Base-by-base conservation (phyloP, 2,113 vertebrate species). In the Pristiophorus japonicus region DNA sequence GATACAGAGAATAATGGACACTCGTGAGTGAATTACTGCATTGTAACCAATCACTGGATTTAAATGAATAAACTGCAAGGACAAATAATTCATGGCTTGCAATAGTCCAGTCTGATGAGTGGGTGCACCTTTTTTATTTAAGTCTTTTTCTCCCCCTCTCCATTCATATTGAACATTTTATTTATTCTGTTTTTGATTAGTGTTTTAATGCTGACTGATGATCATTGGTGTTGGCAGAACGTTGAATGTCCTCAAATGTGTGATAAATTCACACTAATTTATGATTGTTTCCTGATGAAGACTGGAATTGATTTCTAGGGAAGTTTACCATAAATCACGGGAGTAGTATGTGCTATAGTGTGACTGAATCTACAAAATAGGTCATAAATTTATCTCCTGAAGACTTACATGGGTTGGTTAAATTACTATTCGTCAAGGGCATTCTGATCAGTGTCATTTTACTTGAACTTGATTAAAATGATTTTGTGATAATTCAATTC, bases 241-340 rank as follows among this genome's bases (percentile, higher is more conserved):
- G 27, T 70, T 67, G 24, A 45, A 70, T 47, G 24, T 47, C 42
- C 38, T 70, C 24, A 30, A 38, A 14, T 94, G 92, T 94, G 27
- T 94, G 42, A 70, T 67, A 67, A 94, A 73, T 94, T 94, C 42
- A 67, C 66, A 47, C 65, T 94, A 65, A 94, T 94, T 94, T 70
- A 94, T 70, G 92, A 94, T 67, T 47, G 42, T 70, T 94, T 94
- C 93, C 45, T 94, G 38, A 94, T 94, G 66, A 94, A 51, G 42
- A 38, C 93, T 94, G 65, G 66, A 94, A 70, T 73, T 94, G 93
- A 94, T 94, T 94, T 94, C 22, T 1, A 70, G 93, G 93, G 73
- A 81, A 94, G 42, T 94, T 4, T 12, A 63, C n/a, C 59, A 92
- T 92, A 63, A 92, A 63, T 92, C 88, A 59, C 59, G 3, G 4